Conservation (phyloP, 2,113 vertebrate genomes). For the Onychostruthus taczanowskii region DNA sequence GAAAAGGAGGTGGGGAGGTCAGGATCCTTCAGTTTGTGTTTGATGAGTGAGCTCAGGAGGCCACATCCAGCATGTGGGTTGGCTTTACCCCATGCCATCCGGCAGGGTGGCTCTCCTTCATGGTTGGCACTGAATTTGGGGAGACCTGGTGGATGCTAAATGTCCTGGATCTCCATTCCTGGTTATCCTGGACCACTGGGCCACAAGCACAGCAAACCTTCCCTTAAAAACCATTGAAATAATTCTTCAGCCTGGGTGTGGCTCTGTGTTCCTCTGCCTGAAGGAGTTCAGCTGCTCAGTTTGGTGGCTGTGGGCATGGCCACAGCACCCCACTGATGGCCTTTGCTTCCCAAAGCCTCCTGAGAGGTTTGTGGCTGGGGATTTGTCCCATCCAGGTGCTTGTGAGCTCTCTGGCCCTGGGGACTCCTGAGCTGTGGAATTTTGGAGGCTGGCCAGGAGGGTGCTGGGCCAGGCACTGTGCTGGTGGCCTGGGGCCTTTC, state of each 20-base stretch:
- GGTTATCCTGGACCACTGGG: not conserved
- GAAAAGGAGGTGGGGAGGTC: not conserved
- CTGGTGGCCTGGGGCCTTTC: not conserved
- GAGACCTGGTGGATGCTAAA: not conserved
- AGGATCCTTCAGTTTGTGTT: not conserved
- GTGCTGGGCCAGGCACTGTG: not conserved
- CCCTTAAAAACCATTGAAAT: too few species aligned
- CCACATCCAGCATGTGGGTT: not conserved
- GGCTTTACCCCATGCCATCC: not conserved
- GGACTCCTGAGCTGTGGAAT: not conserved
- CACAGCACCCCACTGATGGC: too few species aligned
- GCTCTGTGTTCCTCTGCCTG: not conserved
- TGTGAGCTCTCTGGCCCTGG: not conserved
- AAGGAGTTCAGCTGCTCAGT: not conserved
- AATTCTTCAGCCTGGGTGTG: not conserved
- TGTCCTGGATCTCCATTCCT: not conserved
- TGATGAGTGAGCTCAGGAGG: not conserved
- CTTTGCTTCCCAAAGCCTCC: not conserved
- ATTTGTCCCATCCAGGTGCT: not conserved
- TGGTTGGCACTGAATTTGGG: not conserved
- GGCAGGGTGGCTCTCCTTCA: not conserved
- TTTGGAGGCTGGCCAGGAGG: not conserved
- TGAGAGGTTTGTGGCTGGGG: too few species aligned
- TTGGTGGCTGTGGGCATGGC: not conserved
- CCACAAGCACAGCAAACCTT: not conserved